phyloP scores from a whole-genome alignment of 2,888 invertebrate genomes.

The Epistrophe eligans region DNA sequence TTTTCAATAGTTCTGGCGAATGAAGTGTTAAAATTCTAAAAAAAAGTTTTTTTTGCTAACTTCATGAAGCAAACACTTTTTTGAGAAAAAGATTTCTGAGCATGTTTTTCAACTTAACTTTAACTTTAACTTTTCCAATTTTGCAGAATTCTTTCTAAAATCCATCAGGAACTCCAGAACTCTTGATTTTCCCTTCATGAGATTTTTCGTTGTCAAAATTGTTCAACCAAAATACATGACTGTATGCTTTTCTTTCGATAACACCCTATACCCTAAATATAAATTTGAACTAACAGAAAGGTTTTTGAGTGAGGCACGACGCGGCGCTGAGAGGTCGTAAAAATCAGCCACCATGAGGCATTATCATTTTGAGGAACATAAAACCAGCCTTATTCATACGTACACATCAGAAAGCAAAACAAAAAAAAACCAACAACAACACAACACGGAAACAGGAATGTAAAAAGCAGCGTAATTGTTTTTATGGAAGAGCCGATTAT shows the following conservation, averaged over 20 bases:
- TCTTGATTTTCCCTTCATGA: no score
- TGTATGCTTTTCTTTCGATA: not conserved
- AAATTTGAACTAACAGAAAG: conserved; percentile 15
- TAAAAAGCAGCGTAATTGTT: conserved; percentile 41
- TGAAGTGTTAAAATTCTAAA: no score
- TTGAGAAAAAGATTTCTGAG: no score
- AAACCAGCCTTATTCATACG: conserved; percentile 16
- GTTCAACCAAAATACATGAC: no score
- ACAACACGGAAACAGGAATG: conserved; percentile 38
- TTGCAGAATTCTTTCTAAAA: no score
- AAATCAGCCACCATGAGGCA: conserved; percentile 63
- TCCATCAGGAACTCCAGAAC: no score
- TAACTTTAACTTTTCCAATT: no score
- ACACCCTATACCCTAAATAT: conserved; percentile 14
- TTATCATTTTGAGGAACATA: conserved; percentile 52
- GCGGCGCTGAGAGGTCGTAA: conserved; percentile 36
- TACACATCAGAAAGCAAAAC: conserved; percentile 4
- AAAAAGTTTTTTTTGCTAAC: no score
- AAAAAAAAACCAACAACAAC: not conserved
- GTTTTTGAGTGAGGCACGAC: not conserved
- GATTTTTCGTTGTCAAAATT: no score
- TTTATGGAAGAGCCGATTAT: conserved; percentile 41
- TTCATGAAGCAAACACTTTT: no score
- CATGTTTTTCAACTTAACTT: no score
- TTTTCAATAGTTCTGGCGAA: no score